Percentiles rank a stretch among this genome's conserved stretches.
Conservation (phyloP, 1,140 invertebrate species). For the Portunus trituberculatus region DNA sequence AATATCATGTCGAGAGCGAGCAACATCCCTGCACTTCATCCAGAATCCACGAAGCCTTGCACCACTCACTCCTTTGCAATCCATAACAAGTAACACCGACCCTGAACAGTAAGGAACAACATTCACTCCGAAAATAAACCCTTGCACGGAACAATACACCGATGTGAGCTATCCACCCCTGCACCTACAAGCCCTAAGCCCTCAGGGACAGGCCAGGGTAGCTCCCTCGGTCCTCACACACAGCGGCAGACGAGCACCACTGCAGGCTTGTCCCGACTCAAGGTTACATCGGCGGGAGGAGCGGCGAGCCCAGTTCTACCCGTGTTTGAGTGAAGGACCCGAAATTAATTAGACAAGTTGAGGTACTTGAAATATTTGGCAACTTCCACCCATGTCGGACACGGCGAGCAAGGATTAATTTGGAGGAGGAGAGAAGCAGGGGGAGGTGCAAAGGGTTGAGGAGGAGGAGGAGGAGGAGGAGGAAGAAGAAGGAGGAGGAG, state of each 20-base stretch:
- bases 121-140: too few species aligned
- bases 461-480: too few species aligned
- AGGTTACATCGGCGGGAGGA: neutral
- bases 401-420: neutral
- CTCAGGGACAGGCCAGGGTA: too few species aligned
- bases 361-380: conserved; percentile 13
- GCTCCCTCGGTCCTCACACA: neutral
- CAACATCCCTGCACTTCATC: neutral
- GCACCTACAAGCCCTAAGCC: too few species aligned
- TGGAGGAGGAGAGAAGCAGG: neutral
- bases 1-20: neutral
- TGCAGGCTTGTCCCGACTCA: neutral
- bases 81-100: too few species aligned
- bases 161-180: too few species aligned
- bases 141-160: too few species aligned
- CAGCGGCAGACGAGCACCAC: neutral
- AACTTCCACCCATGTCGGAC: neutral
- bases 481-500: too few species aligned
- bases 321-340: neutral
- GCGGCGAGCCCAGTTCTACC: neutral
- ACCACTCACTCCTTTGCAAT: too few species aligned
- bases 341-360: neutral
- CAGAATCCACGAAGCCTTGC: neutral
- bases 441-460: neutral
- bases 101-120: too few species aligned